Evolutionary conservation across 2,888 invertebrate genomes (phyloP), one percentile per base, ranked within the genome.

Genomic region (Noctua comes): DNA sequence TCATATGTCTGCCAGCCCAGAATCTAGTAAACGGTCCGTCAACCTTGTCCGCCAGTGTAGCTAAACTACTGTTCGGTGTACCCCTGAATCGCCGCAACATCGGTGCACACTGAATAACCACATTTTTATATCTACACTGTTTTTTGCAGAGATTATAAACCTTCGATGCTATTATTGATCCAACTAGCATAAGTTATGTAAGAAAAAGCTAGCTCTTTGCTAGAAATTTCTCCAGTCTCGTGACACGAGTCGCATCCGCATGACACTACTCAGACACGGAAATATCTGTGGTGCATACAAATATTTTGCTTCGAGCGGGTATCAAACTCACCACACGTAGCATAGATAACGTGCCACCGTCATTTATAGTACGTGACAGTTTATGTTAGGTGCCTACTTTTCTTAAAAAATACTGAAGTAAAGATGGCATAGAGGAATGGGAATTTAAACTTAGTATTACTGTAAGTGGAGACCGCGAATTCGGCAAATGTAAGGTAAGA

Each of bases 271-370:
- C 5, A 43, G n/a, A 18, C 18, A 3, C 2, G 10, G 36, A 46
- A 48, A 24, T 48, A 31, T 79, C 24, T 48, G 16, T 79, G 16
- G 54, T 24, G 54, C 36, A 59, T 59, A 48, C 10, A 65, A 66
- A 68, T 27, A 18, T 27, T 24, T 46, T 40, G 3, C 48, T 59
- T 10, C 7, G 0, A 46, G 18, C 3, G 21, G 13, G 46, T 31
- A n/a, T 57, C 13, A 48, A 59, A 59, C 69, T 1, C 24, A 8
- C 4, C 1, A 24, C 31, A 64, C 51, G 24, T 62, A 76, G 27
- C 24, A 27, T 13, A 57, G 7, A 21, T 24, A 16, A 57, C 24
- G 6, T 54, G 27, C 18, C 11, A 18, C 8, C 11, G 1, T 10
- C 40, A 46, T 43, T 16, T 74, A 46, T 31, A 57, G 31, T 46